A percentile compares a stretch with the other conserved stretches of the same genome.
Conservation (phyloP, 2,113 vertebrate species). For the Spilogale gracilis region DNA sequence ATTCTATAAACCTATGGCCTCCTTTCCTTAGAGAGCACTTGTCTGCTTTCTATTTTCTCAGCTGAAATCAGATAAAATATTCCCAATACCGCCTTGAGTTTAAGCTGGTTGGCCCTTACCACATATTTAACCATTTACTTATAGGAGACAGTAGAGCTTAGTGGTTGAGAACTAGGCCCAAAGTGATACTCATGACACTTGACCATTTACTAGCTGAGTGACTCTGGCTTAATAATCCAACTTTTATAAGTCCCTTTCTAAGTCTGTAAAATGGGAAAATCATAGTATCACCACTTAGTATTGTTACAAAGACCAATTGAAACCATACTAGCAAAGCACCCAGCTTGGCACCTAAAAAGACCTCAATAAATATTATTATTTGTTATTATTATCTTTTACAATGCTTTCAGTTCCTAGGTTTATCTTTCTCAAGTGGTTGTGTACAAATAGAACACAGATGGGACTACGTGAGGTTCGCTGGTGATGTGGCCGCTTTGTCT, state of each 20-base stretch:
- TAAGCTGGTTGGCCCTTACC: constrained; percentile 6
- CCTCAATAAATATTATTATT: neutral
- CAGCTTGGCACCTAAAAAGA: neutral
- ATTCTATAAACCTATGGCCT: constrained; percentile 71
- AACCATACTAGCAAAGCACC: neutral
- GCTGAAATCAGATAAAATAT: constrained; percentile 76
- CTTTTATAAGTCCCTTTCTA: neutral
- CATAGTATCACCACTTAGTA: neutral
- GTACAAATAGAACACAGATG: neutral
- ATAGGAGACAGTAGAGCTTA: neutral
- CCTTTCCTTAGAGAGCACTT: constrained; percentile 74
- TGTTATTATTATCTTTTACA: neutral
- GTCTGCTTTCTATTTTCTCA: constrained; percentile 75
- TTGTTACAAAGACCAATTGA: neutral
- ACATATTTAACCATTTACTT: constrained; percentile 31
- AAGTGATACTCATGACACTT: neutral
- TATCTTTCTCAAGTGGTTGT: neutral
- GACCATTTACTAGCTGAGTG: neutral
- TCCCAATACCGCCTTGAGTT: constrained; percentile 40
- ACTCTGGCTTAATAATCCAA: neutral
- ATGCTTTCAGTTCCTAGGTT: neutral
- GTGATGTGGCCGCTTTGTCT: neutral
- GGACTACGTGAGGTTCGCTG: neutral
- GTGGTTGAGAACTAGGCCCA: neutral
- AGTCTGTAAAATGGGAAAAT: neutral